Percentiles rank a stretch among this genome's conserved stretches.
Conservation (phyloP, 2,113 vertebrate species). For the Thalassarche chlororhynchos region DNA sequence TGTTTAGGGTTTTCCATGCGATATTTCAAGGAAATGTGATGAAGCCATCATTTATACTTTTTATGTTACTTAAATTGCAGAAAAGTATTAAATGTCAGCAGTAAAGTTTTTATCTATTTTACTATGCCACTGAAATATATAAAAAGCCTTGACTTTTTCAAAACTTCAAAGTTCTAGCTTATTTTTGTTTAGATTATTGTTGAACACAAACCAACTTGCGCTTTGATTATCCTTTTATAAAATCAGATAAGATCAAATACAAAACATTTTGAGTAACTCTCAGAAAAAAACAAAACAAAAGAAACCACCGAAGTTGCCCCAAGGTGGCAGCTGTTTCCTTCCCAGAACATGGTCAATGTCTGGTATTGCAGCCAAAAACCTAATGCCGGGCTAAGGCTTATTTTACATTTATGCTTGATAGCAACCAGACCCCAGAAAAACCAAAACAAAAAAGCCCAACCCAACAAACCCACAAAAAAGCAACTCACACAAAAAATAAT, state of each 20-base stretch:
- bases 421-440: neutral
- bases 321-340: neutral
- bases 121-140: neutral
- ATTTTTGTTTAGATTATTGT: neutral
- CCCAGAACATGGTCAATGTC: neutral
- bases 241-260: neutral
- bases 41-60: neutral
- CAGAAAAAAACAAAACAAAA: neutral
- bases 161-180: neutral
- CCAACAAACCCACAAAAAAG: neutral
- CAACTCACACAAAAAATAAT: neutral
- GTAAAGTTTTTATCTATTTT: neutral
- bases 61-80: neutral
- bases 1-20: accelerated
- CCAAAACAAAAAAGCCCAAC: neutral
- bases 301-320: neutral
- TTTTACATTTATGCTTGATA: neutral
- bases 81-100: neutral
- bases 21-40: neutral
- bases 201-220: neutral
- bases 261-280: neutral
- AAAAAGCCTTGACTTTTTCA: neutral
- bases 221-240: neutral
- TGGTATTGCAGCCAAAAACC: neutral
- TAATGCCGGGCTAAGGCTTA: neutral